phyloP scores from a whole-genome alignment of 2,113 vertebrate genomes.

The Recurvirostra avosetta region DNA sequence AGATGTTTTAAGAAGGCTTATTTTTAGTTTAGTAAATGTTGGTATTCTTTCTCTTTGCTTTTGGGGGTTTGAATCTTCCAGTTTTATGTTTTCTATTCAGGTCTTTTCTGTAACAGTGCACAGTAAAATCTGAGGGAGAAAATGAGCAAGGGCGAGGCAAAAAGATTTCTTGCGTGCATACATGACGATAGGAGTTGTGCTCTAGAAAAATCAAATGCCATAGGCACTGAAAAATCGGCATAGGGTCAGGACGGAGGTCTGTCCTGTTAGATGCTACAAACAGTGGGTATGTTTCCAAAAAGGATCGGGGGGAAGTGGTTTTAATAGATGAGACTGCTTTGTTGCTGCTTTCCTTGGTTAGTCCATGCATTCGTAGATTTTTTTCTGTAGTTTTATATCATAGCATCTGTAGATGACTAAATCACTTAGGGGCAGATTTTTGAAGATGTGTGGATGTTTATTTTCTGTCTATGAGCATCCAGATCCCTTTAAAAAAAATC shows the following conservation, averaged over 20 bases:
- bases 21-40: not conserved
- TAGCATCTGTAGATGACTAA: not conserved
- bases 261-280: not conserved
- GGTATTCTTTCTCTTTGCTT: not conserved
- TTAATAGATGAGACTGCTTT: not conserved
- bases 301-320: not conserved
- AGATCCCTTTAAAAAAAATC: not conserved
- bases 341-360: not conserved
- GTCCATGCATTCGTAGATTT: not conserved
- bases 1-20: not conserved
- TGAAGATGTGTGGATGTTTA: not conserved
- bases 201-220: not conserved
- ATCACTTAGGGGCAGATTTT: not conserved
- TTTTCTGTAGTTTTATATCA: not conserved
- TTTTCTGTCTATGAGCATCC: not conserved
- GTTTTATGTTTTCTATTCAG: not conserved
- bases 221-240: not conserved
- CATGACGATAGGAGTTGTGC: rapidly evolving
- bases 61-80: not conserved
- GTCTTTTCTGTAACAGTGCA: not conserved
- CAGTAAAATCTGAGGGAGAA: not conserved
- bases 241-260: not conserved
- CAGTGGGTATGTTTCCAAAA: not conserved
- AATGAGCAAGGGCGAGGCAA: not conserved
- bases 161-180: not conserved